Evolutionary conservation across 2,888 invertebrate species (phyloP), one percentile per base, ranked within the genome.

Genomic region (Galeruca laticollis): DNA sequence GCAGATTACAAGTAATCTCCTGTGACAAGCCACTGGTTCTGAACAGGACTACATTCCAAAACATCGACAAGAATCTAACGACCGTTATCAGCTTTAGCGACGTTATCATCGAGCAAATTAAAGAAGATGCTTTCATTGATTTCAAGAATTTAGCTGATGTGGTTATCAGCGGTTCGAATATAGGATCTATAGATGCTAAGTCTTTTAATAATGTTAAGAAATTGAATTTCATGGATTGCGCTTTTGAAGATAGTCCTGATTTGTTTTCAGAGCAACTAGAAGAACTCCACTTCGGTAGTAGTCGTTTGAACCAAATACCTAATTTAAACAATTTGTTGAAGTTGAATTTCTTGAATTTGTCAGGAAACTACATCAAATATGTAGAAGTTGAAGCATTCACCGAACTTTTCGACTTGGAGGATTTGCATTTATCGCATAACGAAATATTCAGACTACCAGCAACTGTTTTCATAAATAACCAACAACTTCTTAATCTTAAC

Each of bases 341-440:
- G 13, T 78, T 92, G 86, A 86, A 88, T 9, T 90, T 89, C 70
- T 87, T 93, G 43, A 92, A 91, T 80, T 85, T 94, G 69, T 89
- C 90, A 35, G 89, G 90, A 64, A 94, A 94, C 80, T 87, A 88
- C 64, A 84, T 94, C 60, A 88, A 87, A 60, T 87, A 89, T 4
- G 86, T 92, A 78, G 89, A 90, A 68, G 87, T 87, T 20, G 86
- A 87, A 63, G 87, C 89, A 0, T 93, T 94, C 83, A 89, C 89
- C 69, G 87, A 88, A 21, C 85, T 92, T 26, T 86, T 89, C 11
- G 88, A 89, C 59, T 87, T 94, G 65, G 91, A 92, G 81, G 93
- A 93, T 79, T 84, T 94, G 33, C 92, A 93, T 79, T 85, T 94
- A 9, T 91, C 93, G 18, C 88, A 91, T 75, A 94, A 94, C 81